Evolutionary conservation across 2,113 vertebrate species (phyloP).

Genomic region (Pachypanchax playfairii): DNA sequence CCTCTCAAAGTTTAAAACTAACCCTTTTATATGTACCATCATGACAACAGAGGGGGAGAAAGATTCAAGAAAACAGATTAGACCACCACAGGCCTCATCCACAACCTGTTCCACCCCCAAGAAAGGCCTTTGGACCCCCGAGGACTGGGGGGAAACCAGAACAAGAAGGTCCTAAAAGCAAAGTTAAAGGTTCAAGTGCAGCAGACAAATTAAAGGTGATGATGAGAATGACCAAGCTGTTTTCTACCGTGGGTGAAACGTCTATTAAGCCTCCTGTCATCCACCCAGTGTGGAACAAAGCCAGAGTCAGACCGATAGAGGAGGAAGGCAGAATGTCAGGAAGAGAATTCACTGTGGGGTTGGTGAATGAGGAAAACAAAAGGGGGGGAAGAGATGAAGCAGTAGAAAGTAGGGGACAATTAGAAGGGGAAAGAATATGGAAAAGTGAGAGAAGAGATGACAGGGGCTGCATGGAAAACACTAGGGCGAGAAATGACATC

Average conservation of each 20-base stretch:
- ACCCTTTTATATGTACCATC: conserved; percentile 47
- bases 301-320: conserved; percentile 85
- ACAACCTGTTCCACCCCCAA: conserved; percentile 44
- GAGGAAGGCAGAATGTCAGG: conserved; percentile 39
- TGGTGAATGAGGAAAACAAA: conserved; percentile 28
- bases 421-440: no score
- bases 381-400: conserved; percentile 21
- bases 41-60: conserved; percentile 78
- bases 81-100: conserved; percentile 55
- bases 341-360: background rate
- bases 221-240: conserved; percentile 72
- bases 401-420: conserved; percentile 13
- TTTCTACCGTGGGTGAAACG: conserved; percentile 48
- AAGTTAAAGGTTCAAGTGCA: conserved; percentile 28
- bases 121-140: conserved; percentile 64
- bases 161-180: conserved; percentile 4
- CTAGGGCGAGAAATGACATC: conserved; percentile 43
- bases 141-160: conserved; percentile 18
- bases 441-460: conserved; percentile 19
- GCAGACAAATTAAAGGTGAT: conserved; percentile 72
- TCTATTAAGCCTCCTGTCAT: conserved; percentile 65
- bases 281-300: conserved; percentile 85
- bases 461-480: conserved; percentile 20
- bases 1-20: background rate
- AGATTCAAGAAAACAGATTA: conserved; percentile 52